phyloP scores from a whole-genome alignment of 2,888 invertebrate genomes.

The Adelognathus sp. region DNA sequence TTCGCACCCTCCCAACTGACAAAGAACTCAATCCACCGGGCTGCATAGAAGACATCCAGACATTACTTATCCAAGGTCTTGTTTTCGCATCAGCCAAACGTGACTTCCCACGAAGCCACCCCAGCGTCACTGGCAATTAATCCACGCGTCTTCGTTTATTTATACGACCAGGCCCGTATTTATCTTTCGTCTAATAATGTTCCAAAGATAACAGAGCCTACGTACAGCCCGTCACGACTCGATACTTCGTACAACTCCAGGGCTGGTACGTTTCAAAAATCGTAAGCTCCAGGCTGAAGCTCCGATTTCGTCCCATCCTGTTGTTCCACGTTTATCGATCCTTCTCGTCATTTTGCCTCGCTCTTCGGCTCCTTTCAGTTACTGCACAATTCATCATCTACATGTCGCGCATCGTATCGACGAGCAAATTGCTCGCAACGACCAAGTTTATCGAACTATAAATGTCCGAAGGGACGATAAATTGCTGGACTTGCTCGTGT shows the following conservation, averaged over 20 bases:
- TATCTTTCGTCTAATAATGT: conserved; percentile 66
- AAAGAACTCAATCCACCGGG: conserved; percentile 29
- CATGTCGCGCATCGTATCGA: conserved; percentile 31
- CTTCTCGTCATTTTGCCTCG: not conserved
- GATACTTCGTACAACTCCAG: not conserved
- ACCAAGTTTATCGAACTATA: conserved; percentile 47
- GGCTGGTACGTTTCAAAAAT: conserved; percentile 13
- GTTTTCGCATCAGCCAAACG: conserved; percentile 39
- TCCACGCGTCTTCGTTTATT: conserved; percentile 56
- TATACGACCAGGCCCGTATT: conserved; percentile 56
- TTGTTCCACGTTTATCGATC: conserved; percentile 8
- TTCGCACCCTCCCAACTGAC: conserved; percentile 20
- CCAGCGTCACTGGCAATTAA: conserved; percentile 22
- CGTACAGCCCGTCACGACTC: conserved; percentile 32
- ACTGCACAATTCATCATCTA: not conserved
- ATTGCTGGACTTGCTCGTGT: conserved; percentile 39
- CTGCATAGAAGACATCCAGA: conserved; percentile 17
- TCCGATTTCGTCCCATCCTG: not conserved
- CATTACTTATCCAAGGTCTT: conserved; percentile 24
- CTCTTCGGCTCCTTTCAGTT: not conserved
- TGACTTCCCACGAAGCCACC: conserved; percentile 41
- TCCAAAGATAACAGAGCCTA: conserved; percentile 62
- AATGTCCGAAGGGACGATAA: conserved; percentile 43
- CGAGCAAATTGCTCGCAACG: conserved; percentile 39
- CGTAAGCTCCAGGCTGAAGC: not conserved